phyloP scores from a whole-genome alignment of 2,797 vertebrate species.

The Acanthis flammea region DNA sequence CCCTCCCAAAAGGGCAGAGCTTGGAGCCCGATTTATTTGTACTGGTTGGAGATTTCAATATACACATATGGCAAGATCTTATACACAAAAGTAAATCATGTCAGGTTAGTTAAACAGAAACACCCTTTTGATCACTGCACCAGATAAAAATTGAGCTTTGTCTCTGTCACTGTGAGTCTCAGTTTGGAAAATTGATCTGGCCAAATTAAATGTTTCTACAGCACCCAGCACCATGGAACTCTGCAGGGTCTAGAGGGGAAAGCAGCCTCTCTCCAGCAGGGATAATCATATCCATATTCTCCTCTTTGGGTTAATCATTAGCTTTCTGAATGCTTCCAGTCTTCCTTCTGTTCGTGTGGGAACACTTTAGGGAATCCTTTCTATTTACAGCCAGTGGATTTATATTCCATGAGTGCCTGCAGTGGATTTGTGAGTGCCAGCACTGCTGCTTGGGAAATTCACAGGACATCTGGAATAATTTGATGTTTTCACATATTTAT shows the following conservation, averaged over 20 bases:
- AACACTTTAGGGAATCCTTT: slow-evolving; percentile 49
- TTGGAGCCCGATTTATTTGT: neutral
- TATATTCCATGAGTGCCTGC: neutral
- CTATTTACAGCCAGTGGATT: slow-evolving; percentile 18
- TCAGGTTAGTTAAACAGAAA: slow-evolving; percentile 41
- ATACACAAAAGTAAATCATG: slow-evolving; percentile 3
- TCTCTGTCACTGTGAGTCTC: neutral
- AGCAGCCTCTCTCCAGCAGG: neutral
- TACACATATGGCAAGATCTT: neutral
- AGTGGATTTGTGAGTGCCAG: neutral
- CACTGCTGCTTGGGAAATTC: slow-evolving; percentile 6
- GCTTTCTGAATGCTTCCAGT: slow-evolving; percentile 54
- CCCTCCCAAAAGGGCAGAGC: neutral
- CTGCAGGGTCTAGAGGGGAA: neutral
- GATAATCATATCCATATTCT: slow-evolving; percentile 26
- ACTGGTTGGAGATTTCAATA: neutral
- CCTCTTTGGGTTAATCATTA: neutral
- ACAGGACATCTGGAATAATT: slow-evolving; percentile 50
- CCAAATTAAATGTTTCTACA: slow-evolving; percentile 22
- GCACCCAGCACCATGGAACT: neutral
- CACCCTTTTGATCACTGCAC: slow-evolving; percentile 22
- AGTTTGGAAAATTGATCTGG: neutral
- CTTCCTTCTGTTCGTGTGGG: slow-evolving; percentile 38
- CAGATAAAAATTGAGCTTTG: slow-evolving; percentile 23
- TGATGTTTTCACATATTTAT: neutral